phyloP scores from a whole-genome alignment of 2,113 vertebrate species.

The Colius striatus region DNA sequence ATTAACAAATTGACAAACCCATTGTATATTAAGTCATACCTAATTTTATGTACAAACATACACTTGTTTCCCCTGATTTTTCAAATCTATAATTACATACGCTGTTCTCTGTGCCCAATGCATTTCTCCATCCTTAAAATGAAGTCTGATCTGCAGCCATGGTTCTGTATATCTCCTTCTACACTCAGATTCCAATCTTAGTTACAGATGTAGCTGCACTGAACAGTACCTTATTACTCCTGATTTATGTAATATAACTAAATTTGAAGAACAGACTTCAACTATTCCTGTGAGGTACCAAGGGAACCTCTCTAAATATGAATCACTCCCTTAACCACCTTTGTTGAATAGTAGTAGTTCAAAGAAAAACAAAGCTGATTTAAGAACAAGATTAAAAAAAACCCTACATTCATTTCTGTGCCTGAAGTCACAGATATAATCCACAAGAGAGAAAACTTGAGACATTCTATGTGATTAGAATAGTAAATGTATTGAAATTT shows the following conservation, averaged over 20 bases:
- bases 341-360: background rate
- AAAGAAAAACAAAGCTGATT: slow-evolving; percentile 16
- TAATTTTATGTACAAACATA: background rate
- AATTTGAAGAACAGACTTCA: background rate
- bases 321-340: background rate
- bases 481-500: background rate
- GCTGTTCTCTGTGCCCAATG: background rate
- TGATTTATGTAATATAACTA: background rate
- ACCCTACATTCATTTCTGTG: background rate
- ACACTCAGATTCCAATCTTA: background rate
- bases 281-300: background rate
- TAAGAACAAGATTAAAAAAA: background rate
- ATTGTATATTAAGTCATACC: background rate
- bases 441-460: slow-evolving; percentile 19
- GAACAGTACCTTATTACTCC: background rate
- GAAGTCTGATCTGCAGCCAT: background rate
- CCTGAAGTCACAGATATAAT: slow-evolving; percentile 13
- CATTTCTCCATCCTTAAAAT: background rate
- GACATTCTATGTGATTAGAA: background rate
- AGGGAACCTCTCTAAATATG: background rate
- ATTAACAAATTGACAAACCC: background rate
- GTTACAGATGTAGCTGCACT: background rate
- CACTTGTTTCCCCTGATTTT: background rate
- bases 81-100: background rate
- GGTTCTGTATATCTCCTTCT: background rate